These are phyloP conservation scores for Hemichromis elongatus DNA, from an alignment of 2,113 vertebrate species.

Conservation along the genomic window DNA sequence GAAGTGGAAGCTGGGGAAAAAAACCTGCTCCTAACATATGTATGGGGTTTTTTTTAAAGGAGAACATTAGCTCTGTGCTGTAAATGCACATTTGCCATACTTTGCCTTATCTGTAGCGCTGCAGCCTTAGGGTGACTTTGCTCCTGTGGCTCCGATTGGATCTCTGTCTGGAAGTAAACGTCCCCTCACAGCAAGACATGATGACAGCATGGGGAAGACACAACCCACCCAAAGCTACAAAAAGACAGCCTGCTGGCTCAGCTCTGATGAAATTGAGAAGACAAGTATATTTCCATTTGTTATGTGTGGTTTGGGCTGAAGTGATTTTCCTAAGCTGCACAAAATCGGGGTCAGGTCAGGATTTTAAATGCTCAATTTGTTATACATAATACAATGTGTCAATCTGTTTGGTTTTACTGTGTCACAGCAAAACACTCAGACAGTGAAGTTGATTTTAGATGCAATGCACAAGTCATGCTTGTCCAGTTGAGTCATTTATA, in stretches of 20 bases:
- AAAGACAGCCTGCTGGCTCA: conserved; percentile 4
- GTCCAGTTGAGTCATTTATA: neutral
- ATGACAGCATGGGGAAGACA: neutral
- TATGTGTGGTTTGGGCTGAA: neutral
- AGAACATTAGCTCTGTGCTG: neutral
- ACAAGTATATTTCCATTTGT: neutral
- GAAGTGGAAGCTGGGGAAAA: neutral
- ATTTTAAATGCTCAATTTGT: neutral
- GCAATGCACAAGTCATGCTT: neutral
- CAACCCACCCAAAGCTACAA: neutral
- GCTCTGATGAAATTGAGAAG: conserved; percentile 27
- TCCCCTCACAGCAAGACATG: conserved; percentile 23
- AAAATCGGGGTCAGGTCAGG: neutral
- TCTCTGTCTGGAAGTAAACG: conserved; percentile 19
- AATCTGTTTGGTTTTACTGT: neutral
- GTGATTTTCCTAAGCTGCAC: neutral
- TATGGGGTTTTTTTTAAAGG: neutral
- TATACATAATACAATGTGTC: neutral
- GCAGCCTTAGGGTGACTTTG: conserved; percentile 17
- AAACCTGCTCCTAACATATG: neutral
- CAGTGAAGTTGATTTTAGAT: neutral
- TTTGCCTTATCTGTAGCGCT: neutral
- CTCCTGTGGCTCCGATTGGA: conserved; percentile 31
- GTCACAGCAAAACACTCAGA: neutral
- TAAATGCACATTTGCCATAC: neutral